A percentile compares a stretch with the other conserved stretches of the same genome.
These are phyloP conservation scores for Eubasilissa splendida DNA, from an alignment of 2,888 invertebrate species.

Conservation along the genomic window DNA sequence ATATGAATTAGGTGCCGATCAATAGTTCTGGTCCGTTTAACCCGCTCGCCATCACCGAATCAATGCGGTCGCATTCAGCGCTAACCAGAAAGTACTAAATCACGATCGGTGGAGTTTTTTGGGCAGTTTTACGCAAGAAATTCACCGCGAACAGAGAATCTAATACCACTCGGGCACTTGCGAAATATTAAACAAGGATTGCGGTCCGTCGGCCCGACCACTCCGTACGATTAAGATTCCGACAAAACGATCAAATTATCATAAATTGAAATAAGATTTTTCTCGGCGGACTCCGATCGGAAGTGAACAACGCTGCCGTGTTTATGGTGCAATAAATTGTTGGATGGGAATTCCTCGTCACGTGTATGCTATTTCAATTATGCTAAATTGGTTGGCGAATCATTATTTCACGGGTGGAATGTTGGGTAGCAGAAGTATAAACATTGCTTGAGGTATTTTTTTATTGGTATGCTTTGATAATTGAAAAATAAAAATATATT, in stretches of 20 bases:
- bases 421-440: neutral
- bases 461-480: neutral
- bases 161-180: neutral
- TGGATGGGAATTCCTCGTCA: conserved; percentile 19
- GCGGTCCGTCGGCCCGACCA: neutral
- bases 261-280: conserved; percentile 20
- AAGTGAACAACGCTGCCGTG: neutral
- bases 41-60: too few relatives aligned
- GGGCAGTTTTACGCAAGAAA: conserved; percentile 22
- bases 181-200: neutral
- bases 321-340: conserved; percentile 12
- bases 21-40: too few relatives aligned
- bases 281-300: neutral
- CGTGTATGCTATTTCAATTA: conserved; percentile 9
- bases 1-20: too few relatives aligned
- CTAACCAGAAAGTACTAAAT: neutral
- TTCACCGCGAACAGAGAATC: conserved; percentile 4
- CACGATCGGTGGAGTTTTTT: neutral
- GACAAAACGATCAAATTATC: conserved; percentile 19
- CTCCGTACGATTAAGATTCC: conserved; percentile 2
- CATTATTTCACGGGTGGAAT: neutral
- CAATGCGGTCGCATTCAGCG: neutral
- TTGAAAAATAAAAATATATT: too few relatives aligned
- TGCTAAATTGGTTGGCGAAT: conserved; percentile 1
- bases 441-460: neutral